These are phyloP conservation scores for Campylorhamphus procurvoides DNA, from an alignment of 2,113 vertebrate genomes.

Conservation along the genomic window DNA sequence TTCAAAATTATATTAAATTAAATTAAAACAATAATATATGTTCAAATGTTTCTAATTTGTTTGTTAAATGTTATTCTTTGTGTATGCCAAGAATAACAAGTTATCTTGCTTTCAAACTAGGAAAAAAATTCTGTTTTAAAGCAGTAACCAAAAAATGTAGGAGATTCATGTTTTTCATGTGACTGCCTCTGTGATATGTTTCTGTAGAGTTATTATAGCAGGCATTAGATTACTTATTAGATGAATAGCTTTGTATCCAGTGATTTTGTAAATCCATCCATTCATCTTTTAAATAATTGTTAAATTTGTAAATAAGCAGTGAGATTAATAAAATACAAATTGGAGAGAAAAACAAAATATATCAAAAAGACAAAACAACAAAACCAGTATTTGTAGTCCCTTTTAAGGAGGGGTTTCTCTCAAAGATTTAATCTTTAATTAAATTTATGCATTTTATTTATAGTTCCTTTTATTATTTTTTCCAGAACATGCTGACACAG, in stretches of 20 bases:
- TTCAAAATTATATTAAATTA: background rate
- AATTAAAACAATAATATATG: background rate
- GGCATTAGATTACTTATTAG: background rate
- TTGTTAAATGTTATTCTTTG: background rate
- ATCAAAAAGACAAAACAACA: constrained; percentile 31
- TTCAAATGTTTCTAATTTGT: background rate
- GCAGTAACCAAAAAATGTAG: background rate
- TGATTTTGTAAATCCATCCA: background rate
- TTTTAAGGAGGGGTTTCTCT: constrained; percentile 1
- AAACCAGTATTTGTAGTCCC: background rate
- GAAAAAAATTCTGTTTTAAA: background rate
- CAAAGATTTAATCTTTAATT: constrained; percentile 60
- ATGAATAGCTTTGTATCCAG: constrained; percentile 6
- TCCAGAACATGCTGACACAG: constrained; percentile 38
- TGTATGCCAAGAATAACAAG: background rate
- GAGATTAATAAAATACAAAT: constrained; percentile 14
- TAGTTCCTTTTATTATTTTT: constrained; percentile 52
- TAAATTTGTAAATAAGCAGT: constrained; percentile 32
- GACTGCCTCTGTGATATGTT: background rate
- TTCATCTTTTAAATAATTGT: constrained; percentile 39
- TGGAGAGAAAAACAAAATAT: background rate
- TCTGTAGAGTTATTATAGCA: background rate
- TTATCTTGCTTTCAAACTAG: background rate
- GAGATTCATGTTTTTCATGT: background rate
- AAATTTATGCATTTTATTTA: constrained; percentile 64